Percentiles rank a stretch among this genome's conserved stretches.
Conservation (phyloP, 2,888 invertebrate species). For the Actias luna region DNA sequence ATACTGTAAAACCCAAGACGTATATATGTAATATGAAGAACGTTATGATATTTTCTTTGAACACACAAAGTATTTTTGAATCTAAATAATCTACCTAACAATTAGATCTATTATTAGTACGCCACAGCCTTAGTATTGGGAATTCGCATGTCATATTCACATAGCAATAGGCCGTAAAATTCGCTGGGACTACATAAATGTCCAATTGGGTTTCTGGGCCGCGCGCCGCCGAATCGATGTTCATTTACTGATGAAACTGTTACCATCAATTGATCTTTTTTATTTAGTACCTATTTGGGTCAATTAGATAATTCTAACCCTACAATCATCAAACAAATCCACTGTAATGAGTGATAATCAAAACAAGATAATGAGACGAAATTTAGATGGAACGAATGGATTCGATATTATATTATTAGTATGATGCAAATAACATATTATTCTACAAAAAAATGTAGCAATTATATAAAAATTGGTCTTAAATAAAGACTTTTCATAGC, state of each 20-base stretch:
- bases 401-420: too few species aligned
- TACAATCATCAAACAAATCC: background rate
- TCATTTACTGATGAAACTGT: background rate
- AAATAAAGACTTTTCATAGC: too few species aligned
- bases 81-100: background rate
- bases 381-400: too few species aligned
- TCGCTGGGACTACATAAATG: conserved; percentile 3
- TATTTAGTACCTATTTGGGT: background rate
- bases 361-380: too few species aligned
- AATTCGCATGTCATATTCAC: conserved; percentile 19
- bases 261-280: background rate
- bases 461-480: too few species aligned
- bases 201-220: conserved; percentile 10
- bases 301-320: background rate
- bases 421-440: too few species aligned
- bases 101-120: background rate
- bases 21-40: too few species aligned
- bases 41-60: too few species aligned
- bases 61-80: too few species aligned
- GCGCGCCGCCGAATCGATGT: conserved; percentile 1
- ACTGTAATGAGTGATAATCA: too few species aligned
- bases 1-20: too few species aligned
- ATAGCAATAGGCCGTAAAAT: conserved; percentile 15
- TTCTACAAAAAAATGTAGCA: too few species aligned
- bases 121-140: conserved; percentile 20